Percentiles rank a stretch among this genome's conserved stretches.
These are phyloP conservation scores for Hippocampus mohnikei DNA, from an alignment of 2,113 vertebrate species.

Conservation along the genomic window DNA sequence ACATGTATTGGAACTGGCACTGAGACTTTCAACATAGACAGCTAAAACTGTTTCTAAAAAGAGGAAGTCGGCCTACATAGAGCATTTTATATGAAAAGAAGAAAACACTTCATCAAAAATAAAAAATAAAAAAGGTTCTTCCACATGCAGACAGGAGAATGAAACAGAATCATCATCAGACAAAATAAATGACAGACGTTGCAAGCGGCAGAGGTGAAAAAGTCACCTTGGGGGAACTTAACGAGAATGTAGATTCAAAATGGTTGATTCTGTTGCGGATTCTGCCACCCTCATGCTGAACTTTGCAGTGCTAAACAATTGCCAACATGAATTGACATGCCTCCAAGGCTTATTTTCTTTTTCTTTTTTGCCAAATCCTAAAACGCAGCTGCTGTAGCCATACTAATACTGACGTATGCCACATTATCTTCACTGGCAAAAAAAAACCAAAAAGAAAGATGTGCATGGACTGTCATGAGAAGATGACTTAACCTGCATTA, in stretches of 20 bases:
- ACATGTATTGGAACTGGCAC: background rate
- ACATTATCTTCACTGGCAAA: constrained; percentile 38
- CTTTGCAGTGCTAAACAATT: constrained; percentile 59
- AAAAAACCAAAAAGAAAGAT: background rate
- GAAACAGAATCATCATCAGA: constrained; percentile 47
- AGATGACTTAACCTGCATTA: constrained; percentile 12
- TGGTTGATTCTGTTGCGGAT: constrained; percentile 47
- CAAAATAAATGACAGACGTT: constrained; percentile 51
- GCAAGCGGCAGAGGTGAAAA: constrained; percentile 30
- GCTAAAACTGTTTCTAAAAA: background rate
- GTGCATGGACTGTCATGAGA: constrained; percentile 6
- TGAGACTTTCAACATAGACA: background rate
- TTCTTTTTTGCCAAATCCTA: constrained; percentile 40
- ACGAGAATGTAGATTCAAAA: constrained; percentile 45
- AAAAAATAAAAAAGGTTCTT: constrained; percentile 7
- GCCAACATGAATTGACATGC: constrained; percentile 57
- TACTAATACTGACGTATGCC: constrained; percentile 25
- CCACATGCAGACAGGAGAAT: constrained; percentile 15
- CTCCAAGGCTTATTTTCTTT: constrained; percentile 53
- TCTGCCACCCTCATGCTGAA: constrained; percentile 54
- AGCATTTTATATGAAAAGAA: constrained; percentile 9
- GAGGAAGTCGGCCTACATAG: background rate
- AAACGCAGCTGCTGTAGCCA: constrained; percentile 18
- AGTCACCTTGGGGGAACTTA: constrained; percentile 47
- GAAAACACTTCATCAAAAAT: constrained; percentile 4